Evolutionary conservation across 2,888 invertebrate genomes (phyloP).

Genomic region (Orthosia incerta): DNA sequence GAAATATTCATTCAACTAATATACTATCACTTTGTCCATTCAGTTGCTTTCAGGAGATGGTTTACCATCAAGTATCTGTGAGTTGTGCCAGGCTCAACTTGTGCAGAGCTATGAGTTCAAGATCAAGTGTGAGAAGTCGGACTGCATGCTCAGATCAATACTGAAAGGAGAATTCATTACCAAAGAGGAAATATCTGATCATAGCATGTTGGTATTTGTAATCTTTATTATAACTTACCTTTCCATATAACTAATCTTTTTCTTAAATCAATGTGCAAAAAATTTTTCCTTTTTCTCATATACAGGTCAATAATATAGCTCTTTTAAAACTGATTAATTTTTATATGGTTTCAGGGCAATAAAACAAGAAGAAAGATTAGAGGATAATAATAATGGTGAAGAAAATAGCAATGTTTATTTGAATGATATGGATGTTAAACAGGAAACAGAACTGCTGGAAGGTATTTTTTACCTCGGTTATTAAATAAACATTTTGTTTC

Average conservation of each 20-base stretch:
- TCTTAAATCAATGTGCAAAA: neutral
- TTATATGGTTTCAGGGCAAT: conserved; percentile 35
- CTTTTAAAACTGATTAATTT: neutral
- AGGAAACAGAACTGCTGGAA: conserved; percentile 52
- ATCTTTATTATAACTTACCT: neutral
- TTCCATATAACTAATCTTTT: too few relatives aligned
- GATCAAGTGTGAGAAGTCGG: conserved; percentile 83
- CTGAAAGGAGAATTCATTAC: conserved; percentile 69
- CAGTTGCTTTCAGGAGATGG: conserved; percentile 73
- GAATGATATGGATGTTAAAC: conserved; percentile 50
- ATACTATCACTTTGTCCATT: conserved; percentile 36
- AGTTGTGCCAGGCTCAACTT: conserved; percentile 75
- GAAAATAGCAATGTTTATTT: conserved; percentile 19
- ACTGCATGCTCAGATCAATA: conserved; percentile 77
- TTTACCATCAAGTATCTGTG: conserved; percentile 77
- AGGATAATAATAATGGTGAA: conserved; percentile 19
- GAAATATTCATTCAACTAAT: neutral
- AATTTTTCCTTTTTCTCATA: neutral
- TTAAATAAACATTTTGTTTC: neutral
- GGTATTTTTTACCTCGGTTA: conserved; percentile 27
- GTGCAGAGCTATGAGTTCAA: conserved; percentile 84
- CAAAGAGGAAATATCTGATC: conserved; percentile 62
- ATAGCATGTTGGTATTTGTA: conserved; percentile 59
- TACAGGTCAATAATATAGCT: neutral
- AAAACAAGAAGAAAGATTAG: conserved; percentile 42